Evolutionary conservation across 1,140 invertebrate genomes (phyloP).

Genomic region (Drosophila truncata): DNA sequence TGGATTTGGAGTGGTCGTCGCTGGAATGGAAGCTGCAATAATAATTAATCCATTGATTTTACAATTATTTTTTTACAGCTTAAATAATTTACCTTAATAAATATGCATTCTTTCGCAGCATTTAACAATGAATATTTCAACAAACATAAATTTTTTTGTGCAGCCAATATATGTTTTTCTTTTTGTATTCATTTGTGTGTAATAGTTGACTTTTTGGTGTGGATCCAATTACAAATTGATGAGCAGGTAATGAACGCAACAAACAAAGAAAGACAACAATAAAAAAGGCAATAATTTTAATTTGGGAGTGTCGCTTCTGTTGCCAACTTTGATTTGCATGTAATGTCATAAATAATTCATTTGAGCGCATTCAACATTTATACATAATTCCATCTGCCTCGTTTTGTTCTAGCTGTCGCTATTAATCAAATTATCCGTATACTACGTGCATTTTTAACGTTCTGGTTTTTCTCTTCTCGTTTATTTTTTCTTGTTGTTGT

Average conservation of each 20-base stretch:
- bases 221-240: constrained; percentile 71
- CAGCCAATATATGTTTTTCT: constrained; percentile 17
- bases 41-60: constrained; percentile 79
- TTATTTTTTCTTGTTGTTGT: constrained; percentile 33
- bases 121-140: constrained; percentile 55
- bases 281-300: constrained; percentile 36
- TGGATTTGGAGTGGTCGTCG: constrained; percentile 34
- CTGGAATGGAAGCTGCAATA: constrained; percentile 39
- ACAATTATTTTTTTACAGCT: constrained; percentile 52
- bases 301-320: constrained; percentile 36
- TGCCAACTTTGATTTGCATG: constrained; percentile 59
- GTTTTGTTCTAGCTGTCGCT: constrained; percentile 46
- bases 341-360: constrained; percentile 68
- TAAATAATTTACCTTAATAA: constrained; percentile 69
- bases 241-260: constrained; percentile 60
- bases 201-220: constrained; percentile 9
- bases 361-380: constrained; percentile 47
- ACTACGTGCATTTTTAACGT: constrained; percentile 36
- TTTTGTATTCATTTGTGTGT: background rate
- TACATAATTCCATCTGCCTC: constrained; percentile 14
- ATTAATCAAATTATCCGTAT: constrained; percentile 68
- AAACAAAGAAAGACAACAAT: constrained; percentile 1
- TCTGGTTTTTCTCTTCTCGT: constrained; percentile 5
- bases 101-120: constrained; percentile 50
- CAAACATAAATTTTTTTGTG: constrained; percentile 38